Conservation (phyloP, 2,888 invertebrate species). For the Cremastobaeus sp. region DNA sequence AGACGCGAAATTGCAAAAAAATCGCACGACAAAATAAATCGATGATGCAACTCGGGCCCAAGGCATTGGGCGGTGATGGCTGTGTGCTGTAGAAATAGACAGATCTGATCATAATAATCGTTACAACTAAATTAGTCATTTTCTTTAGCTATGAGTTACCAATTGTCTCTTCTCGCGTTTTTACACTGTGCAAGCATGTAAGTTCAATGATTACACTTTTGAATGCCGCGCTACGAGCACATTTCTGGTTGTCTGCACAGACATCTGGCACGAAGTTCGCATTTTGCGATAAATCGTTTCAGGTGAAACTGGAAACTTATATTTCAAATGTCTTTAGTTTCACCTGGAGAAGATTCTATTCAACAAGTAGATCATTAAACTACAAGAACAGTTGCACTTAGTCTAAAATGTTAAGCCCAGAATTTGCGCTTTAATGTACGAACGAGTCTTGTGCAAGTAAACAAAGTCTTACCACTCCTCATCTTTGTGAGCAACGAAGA, state of each 20-base stretch:
- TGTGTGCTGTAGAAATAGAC: constrained; percentile 78
- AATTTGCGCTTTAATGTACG: too few relatives aligned
- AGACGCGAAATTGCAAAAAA: constrained; percentile 68
- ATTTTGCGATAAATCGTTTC: too few relatives aligned
- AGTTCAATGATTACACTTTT: constrained; percentile 44
- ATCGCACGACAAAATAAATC: constrained; percentile 74
- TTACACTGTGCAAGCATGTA: constrained; percentile 25
- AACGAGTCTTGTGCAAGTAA: not conserved
- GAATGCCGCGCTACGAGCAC: too few relatives aligned
- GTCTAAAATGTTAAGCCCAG: not conserved
- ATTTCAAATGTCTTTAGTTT: too few relatives aligned
- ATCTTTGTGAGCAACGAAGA: constrained; percentile 99
- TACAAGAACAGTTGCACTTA: not conserved
- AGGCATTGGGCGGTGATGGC: constrained; percentile 73
- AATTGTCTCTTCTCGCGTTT: constrained; percentile 32
- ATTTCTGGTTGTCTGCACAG: too few relatives aligned
- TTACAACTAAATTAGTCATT: constrained; percentile 58
- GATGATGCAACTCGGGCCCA: constrained; percentile 75
- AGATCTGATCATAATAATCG: constrained; percentile 69
- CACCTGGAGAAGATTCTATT: too few relatives aligned
- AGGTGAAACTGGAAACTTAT: too few relatives aligned
- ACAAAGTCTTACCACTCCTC: constrained; percentile 95
- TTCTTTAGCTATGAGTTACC: constrained; percentile 47
- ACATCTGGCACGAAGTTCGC: too few relatives aligned
- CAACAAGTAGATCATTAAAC: not conserved